Evolutionary conservation across 2,888 invertebrate species (phyloP).

Genomic region (Philereme vetulata): DNA sequence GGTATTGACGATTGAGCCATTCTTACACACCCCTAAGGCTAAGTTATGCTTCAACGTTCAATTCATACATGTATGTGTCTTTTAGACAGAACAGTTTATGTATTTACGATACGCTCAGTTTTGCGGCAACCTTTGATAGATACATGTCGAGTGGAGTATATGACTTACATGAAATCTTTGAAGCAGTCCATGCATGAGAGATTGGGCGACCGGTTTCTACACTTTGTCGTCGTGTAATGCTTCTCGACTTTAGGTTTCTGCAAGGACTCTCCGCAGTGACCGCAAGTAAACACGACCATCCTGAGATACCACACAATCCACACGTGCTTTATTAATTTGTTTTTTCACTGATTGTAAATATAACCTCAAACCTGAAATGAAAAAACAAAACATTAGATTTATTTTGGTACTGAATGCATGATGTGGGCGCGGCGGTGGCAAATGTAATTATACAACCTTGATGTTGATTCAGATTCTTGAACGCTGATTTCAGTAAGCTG

Average conservation of each 20-base stretch:
- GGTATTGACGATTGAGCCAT: too few species aligned
- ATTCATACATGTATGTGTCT: too few species aligned
- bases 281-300: constrained; percentile 98
- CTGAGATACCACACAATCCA: constrained; percentile 25
- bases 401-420: neutral
- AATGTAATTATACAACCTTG: too few species aligned
- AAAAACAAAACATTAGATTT: constrained; percentile 2
- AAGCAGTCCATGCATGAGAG: constrained; percentile 97
- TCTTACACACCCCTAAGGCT: too few species aligned
- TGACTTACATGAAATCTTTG: constrained; percentile 91
- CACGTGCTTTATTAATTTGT: constrained; percentile 48
- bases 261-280: constrained; percentile 94
- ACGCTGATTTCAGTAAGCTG: too few species aligned
- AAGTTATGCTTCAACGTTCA: too few species aligned
- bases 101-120: too few species aligned
- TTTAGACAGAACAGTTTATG: too few species aligned
- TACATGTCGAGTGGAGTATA: too few species aligned
- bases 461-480: too few species aligned
- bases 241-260: constrained; percentile 96
- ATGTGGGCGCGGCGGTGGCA: neutral
- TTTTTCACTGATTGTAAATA: constrained; percentile 32
- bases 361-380: constrained; percentile 49
- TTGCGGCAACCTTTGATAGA: too few species aligned
- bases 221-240: constrained; percentile 90
- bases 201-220: constrained; percentile 86